Evolutionary conservation across 2,888 invertebrate genomes (phyloP).

Genomic region (Nomada flava): DNA sequence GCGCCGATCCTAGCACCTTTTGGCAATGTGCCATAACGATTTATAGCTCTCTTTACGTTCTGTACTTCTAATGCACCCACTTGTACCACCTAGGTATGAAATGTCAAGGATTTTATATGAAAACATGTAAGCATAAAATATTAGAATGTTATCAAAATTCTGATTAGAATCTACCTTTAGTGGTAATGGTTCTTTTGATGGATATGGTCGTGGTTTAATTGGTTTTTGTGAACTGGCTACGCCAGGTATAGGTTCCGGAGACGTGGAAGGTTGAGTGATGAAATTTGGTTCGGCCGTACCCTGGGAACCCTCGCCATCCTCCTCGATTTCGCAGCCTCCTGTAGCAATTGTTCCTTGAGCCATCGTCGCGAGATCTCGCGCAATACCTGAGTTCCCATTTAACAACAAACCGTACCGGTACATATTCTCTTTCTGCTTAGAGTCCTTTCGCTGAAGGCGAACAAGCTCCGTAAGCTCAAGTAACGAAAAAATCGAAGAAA

Average conservation of each 20-base stretch:
- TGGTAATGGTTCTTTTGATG: conserved; percentile 85
- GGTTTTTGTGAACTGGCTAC: conserved; percentile 85
- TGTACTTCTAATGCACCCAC: conserved; percentile 97
- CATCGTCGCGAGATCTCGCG: conserved; percentile 84
- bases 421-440: conserved; percentile 61
- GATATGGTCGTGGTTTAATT: conserved; percentile 86
- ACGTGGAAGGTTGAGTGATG: conserved; percentile 82
- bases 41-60: conserved; percentile 97
- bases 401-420: conserved; percentile 76
- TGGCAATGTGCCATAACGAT: conserved; percentile 97
- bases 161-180: conserved; percentile 78
- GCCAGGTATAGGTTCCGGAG: conserved; percentile 83
- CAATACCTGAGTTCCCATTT: conserved; percentile 83
- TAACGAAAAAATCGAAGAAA: conserved; percentile 45
- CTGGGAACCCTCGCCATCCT: conserved; percentile 82
- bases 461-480: conserved; percentile 58
- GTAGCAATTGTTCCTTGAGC: conserved; percentile 81
- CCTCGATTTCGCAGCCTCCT: conserved; percentile 82
- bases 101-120: not conserved
- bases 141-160: not conserved
- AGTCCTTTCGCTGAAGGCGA: conserved; percentile 61
- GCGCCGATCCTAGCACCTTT: conserved; percentile 98
- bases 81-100: conserved; percentile 87
- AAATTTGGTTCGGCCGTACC: conserved; percentile 82
- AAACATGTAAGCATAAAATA: not conserved